These are phyloP conservation scores for Spheniscus mendiculus DNA, from an alignment of 2,113 vertebrate species.

Conservation along the genomic window DNA sequence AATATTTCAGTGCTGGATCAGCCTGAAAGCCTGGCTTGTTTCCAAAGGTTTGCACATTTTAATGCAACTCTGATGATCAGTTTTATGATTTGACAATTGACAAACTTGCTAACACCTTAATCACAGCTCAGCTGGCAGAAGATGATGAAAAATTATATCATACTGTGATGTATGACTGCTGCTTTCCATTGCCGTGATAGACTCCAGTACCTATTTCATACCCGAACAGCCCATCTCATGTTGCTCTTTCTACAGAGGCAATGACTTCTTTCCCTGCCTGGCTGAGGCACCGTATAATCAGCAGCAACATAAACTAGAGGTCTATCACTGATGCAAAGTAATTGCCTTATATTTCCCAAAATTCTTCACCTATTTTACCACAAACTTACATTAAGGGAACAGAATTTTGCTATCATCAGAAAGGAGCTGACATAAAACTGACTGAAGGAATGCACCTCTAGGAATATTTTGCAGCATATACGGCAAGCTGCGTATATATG, in stretches of 20 bases:
- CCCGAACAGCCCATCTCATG: background rate
- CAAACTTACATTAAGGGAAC: background rate
- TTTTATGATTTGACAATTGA: conserved; percentile 47
- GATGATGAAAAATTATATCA: conserved; percentile 49
- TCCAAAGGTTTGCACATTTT: background rate
- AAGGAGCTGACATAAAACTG: background rate
- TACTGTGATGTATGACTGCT: background rate
- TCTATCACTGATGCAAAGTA: background rate
- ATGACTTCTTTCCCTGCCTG: background rate
- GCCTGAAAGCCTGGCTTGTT: background rate
- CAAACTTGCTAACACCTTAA: conserved; percentile 33
- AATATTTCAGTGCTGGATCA: background rate
- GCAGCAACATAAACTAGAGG: background rate
- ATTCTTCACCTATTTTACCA: background rate
- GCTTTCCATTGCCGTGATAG: background rate
- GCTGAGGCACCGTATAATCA: background rate
- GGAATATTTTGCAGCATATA: background rate
- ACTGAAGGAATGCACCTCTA: background rate
- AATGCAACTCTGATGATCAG: background rate
- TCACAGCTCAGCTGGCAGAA: conserved; percentile 5
- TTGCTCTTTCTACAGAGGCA: background rate
- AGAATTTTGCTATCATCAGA: background rate
- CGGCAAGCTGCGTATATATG: background rate
- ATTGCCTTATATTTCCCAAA: background rate
- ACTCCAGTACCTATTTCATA: background rate